Evolutionary conservation across 2,888 invertebrate genomes (phyloP), one percentile per base, ranked within the genome.

Genomic region (Torymus texanus): DNA sequence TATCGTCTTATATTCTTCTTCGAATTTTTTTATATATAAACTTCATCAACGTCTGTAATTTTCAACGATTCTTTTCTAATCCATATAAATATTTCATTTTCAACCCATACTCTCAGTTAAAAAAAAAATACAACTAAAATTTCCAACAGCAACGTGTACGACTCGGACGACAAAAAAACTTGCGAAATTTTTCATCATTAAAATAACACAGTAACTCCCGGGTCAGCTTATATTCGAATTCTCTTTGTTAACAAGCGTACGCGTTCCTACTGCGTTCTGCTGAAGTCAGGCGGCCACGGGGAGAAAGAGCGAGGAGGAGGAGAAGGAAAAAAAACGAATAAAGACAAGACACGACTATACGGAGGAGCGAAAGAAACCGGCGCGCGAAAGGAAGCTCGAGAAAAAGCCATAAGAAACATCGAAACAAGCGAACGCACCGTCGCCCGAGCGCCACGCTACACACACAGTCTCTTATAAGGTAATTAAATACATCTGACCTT

Each of bases 401-500:
- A 75, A 81, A 56, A 79, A 75, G 78, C 78, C 62, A 75, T 72
- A 78, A 81, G 81, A 76, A 76, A 78, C 77, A 80, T 67, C 65
- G 78, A 77, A 77, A 79, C 76, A 83, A 73, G 82, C 80, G 80
- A 70, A 79, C 72, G 70, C 79, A 62, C 66, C 78, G 77, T 61
- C 51, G 62, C 65, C 56, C 65, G 11, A 41, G 18, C 53, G 62
- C 70, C 10, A 50, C 21, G 3, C 67, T 50, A 55, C 24, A 16
- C 56, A 21, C 56, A 21, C 8, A 14, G 41, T 2, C 61, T 77
- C 66, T 77, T 63, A 68, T 71, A 71, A 79, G 81, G 76, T 81
- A 81, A 81, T 81, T 81, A 81, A 81, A 81, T 81, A 75, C 81
- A 79, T 79, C 79, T 76, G 75, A 78, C 73, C 78, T 71, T 68